These are phyloP conservation scores for Aplodontia rufa DNA, from an alignment of 2,113 vertebrate species.

Conservation along the genomic window DNA sequence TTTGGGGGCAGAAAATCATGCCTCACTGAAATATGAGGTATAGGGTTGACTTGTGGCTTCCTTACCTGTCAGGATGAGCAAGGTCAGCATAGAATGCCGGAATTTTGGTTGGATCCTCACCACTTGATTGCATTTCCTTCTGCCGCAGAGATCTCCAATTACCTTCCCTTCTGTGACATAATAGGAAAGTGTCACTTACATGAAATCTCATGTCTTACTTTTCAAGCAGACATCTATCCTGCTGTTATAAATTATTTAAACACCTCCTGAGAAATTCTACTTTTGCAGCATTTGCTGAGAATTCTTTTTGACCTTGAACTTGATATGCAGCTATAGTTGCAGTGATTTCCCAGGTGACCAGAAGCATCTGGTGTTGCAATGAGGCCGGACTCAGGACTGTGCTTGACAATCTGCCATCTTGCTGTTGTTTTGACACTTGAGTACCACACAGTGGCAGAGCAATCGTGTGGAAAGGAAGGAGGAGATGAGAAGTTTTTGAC, in stretches of 20 bases:
- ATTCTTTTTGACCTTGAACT: constrained; percentile 61
- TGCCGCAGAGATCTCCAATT: not conserved
- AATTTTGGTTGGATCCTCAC: not conserved
- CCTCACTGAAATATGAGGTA: not conserved
- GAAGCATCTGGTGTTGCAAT: not conserved
- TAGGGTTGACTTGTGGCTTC: not conserved
- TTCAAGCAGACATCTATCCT: not conserved
- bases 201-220: constrained; percentile 6
- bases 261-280: not conserved
- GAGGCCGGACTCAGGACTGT: not conserved
- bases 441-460: not conserved
- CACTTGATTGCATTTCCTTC: not conserved
- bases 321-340: not conserved
- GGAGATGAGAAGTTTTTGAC: not conserved
- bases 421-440: not conserved
- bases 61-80: not conserved
- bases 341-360: not conserved
- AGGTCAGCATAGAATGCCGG: not conserved
- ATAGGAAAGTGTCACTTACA: constrained; percentile 31
- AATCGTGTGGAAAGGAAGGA: not conserved
- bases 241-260: constrained; percentile 56
- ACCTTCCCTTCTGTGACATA: not conserved
- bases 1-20: not conserved
- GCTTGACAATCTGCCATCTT: not conserved
- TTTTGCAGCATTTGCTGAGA: not conserved